Evolutionary conservation across 2,113 vertebrate species (phyloP), one percentile per base, ranked within the genome.

Genomic region (Alethe castanea): DNA sequence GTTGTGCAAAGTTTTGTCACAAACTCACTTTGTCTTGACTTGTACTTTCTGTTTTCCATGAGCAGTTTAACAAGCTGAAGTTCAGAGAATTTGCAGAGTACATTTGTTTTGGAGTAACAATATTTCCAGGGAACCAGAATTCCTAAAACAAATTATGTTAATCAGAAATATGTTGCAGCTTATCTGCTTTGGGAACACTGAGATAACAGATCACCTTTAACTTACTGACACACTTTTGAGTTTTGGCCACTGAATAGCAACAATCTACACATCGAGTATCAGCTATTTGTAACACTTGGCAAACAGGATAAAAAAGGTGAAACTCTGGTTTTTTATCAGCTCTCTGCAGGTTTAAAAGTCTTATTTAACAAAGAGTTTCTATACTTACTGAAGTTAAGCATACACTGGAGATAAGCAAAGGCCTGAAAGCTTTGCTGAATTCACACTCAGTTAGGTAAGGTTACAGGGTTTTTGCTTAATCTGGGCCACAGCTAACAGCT

Each of bases 331-430:
- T 94, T 94, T 83, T 84, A 95, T 90, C 94, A 90, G 67, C 42
- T 94, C 53, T 86, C 38, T 72, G 69, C 69, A 78, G 67, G 38
- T 83, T 92, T 86, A 17, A 40, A 95, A 94, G 76, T 59, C 85
- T 74, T 76, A 78, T 38, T 93, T 83, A 88, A 92, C 94, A 93
- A 95, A 92, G 95, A 56, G 94, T 94, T 96, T 94, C 92, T 90
- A 40, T 81, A 61, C 85, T 74, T 45, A 44, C 72, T 93, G 42
- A 88, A 95, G 87, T 83, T 96, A 94, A 93, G 80, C 76, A 81
- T 42, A 84, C 86, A 78, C 72, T 42, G 69, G 78, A 94, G 94
- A 94, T 95, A 97, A 94, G 90, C n/a, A 14, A 53, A 90, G 80
- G 54, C 67, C 67, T 88, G 65, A 96, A 71, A 57, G 82, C 79